Conservation (phyloP, 2,797 vertebrate genomes). For the Anguilla anguilla region DNA sequence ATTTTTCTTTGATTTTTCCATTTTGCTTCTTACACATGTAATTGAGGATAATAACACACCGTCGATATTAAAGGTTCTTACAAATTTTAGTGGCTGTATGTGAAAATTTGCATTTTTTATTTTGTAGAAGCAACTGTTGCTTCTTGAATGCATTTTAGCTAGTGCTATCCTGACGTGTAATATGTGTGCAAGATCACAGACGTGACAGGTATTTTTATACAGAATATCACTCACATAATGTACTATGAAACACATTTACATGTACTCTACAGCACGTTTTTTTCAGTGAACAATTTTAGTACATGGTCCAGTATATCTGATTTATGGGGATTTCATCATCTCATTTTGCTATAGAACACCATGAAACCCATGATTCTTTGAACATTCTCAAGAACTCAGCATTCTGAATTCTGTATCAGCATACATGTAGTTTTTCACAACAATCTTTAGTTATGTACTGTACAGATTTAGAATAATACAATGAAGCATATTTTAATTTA, state of each 20-base stretch:
- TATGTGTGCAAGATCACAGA: too few species aligned
- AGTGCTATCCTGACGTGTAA: too few species aligned
- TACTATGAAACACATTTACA: background rate
- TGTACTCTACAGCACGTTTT: background rate
- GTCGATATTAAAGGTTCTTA: background rate
- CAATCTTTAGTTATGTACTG: too few species aligned
- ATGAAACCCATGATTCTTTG: slow-evolving; percentile 7
- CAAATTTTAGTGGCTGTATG: background rate
- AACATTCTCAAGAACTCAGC: too few species aligned
- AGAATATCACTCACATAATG: too few species aligned
- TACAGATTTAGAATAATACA: too few species aligned
- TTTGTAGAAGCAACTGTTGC: background rate
- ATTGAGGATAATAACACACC: background rate
- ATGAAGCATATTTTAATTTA: too few species aligned
- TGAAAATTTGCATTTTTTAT: background rate
- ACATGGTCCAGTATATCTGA: background rate
- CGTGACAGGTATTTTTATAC: too few species aligned
- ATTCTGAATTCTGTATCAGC: too few species aligned
- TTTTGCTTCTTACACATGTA: background rate
- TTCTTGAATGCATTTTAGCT: too few species aligned
- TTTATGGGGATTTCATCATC: background rate
- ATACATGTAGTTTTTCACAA: too few species aligned
- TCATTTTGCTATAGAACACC: background rate
- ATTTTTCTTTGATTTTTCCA: background rate
- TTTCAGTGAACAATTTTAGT: background rate